Percentiles rank a stretch among this genome's conserved stretches.
These are phyloP conservation scores for Malurus splendens DNA, from an alignment of 2,797 vertebrate species.

Conservation along the genomic window DNA sequence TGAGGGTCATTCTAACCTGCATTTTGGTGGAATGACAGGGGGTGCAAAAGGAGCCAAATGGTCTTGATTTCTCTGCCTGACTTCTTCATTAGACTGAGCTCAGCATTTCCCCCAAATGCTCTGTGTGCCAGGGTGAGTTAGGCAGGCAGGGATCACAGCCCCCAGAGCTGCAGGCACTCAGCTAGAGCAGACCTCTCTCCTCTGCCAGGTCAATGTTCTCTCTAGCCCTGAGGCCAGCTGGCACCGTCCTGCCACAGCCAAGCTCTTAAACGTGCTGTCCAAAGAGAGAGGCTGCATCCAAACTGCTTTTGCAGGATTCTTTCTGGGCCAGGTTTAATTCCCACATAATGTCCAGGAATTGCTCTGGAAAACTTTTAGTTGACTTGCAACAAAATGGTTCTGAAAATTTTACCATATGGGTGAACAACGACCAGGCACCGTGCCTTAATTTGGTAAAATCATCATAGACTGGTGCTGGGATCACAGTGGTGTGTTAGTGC, in stretches of 20 bases:
- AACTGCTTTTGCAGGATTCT: neutral
- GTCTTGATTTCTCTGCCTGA: neutral
- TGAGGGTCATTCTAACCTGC: neutral
- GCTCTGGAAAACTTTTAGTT: neutral
- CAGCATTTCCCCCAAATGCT: neutral
- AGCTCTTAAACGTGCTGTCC: neutral
- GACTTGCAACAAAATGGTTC: neutral
- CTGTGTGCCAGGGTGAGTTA: neutral
- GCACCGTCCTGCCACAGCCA: neutral
- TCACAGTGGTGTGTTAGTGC: neutral
- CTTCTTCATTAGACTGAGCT: neutral
- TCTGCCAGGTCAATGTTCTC: conserved; percentile 2
- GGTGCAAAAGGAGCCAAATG: neutral
- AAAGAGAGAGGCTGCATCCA: neutral
- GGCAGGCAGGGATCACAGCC: neutral
- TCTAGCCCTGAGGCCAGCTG: conserved; percentile 11
- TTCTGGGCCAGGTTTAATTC: neutral
- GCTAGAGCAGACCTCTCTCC: neutral
- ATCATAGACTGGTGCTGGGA: neutral
- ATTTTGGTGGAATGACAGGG: neutral
- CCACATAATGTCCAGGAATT: neutral
- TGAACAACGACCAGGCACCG: neutral
- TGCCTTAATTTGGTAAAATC: neutral
- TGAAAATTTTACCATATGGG: neutral
- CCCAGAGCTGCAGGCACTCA: neutral